Conservation (phyloP, 2,888 invertebrate genomes). For the Panorpa germanica region DNA sequence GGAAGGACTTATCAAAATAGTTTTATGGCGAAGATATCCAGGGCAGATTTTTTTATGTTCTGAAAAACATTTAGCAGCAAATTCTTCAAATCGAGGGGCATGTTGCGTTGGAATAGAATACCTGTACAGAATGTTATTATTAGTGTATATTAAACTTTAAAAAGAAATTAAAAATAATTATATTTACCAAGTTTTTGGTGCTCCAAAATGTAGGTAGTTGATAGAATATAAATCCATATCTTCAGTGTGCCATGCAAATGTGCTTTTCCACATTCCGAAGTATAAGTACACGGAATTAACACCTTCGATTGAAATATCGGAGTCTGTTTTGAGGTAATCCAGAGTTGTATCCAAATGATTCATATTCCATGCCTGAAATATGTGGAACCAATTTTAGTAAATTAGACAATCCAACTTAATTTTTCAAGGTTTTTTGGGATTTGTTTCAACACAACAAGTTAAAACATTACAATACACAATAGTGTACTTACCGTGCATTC, state of each 20-base stretch:
- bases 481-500: constrained; percentile 68
- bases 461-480: no score
- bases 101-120: constrained; percentile 23
- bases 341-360: constrained; percentile 81
- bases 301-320: constrained; percentile 88
- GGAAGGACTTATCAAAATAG: constrained; percentile 24
- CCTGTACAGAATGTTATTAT: no score
- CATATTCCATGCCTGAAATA: constrained; percentile 92
- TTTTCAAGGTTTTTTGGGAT: no score
- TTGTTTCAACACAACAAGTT: no score
- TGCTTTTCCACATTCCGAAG: constrained; percentile 99
- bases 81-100: constrained; percentile 20
- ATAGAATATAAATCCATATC: constrained; percentile 98
- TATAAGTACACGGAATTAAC: constrained; percentile 98
- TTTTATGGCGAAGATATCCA: constrained; percentile 24
- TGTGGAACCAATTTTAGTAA: no score
- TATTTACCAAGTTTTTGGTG: constrained; percentile 75
- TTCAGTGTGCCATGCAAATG: constrained; percentile 99
- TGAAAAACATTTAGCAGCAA: constrained; percentile 21
- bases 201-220: constrained; percentile 87
- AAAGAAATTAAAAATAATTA: no score
- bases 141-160: no score
- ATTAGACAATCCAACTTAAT: no score
- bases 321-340: constrained; percentile 85
- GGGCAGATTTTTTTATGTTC: constrained; percentile 21